A percentile compares a stretch with the other conserved stretches of the same genome.
These are phyloP conservation scores for Clarias platycephalus DNA, from an alignment of 2,797 vertebrate species.

Conservation along the genomic window DNA sequence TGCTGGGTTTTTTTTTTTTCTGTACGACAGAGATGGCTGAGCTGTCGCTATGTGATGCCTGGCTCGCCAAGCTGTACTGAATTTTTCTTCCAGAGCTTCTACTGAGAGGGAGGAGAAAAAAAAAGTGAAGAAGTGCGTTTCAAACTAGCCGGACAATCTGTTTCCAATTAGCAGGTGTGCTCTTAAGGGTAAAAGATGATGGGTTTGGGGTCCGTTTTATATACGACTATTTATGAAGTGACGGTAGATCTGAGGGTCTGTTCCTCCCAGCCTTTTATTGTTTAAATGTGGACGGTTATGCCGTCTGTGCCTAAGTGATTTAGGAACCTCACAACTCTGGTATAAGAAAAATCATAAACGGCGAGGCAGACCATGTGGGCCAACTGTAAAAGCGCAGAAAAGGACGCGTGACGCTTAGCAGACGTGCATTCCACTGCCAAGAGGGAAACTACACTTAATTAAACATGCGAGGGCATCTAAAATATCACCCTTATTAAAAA, in stretches of 20 bases:
- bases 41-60: background rate
- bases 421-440: slow-evolving; percentile 90
- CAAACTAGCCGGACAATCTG: slow-evolving; percentile 87
- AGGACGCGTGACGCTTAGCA: slow-evolving; percentile 93
- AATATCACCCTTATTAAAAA: slow-evolving; percentile 82
- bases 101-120: background rate
- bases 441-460: slow-evolving; percentile 98
- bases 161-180: slow-evolving; percentile 99
- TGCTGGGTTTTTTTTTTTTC: background rate
- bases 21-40: background rate
- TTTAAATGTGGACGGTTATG: slow-evolving; percentile 93
- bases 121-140: slow-evolving; percentile 54
- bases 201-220: slow-evolving; percentile 78
- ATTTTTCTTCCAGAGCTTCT: background rate
- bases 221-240: slow-evolving; percentile 99
- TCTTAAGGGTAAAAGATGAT: slow-evolving; percentile 82
- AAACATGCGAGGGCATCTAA: slow-evolving; percentile 93
- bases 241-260: slow-evolving; percentile 93
- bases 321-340: slow-evolving; percentile 82
- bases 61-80: background rate
- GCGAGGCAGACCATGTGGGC: slow-evolving; percentile 96
- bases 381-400: slow-evolving; percentile 89
- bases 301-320: slow-evolving; percentile 84
- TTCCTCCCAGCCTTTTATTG: slow-evolving; percentile 94
- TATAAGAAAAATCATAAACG: slow-evolving; percentile 93